A percentile compares a stretch with the other conserved stretches of the same genome.
Conservation (phyloP, 2,113 vertebrate species). For the Aythya baeri region DNA sequence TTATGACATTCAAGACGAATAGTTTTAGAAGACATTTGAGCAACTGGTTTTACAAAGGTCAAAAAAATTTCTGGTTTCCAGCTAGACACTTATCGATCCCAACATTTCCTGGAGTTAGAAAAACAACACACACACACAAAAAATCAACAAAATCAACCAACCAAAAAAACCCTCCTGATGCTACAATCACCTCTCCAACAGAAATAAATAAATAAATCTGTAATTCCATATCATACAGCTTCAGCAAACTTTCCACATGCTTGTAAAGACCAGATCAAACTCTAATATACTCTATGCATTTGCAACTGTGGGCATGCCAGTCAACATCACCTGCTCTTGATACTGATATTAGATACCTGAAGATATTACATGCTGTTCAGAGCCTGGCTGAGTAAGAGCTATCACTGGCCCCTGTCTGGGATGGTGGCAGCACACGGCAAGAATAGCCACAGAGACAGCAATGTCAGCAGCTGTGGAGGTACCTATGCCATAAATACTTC, state of each 20-base stretch:
- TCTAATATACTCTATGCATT: background rate
- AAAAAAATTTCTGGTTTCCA: background rate
- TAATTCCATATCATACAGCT: background rate
- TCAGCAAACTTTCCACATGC: background rate
- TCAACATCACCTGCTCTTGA: background rate
- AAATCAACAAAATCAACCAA: background rate
- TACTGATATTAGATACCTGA: background rate
- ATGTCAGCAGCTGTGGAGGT: background rate
- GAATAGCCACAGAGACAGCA: constrained; percentile 5
- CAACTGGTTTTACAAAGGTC: background rate
- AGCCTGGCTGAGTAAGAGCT: background rate
- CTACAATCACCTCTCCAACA: background rate
- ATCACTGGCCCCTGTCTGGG: background rate
- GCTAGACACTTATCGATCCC: background rate
- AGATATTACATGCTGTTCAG: background rate
- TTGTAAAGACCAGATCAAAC: background rate
- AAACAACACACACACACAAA: background rate
- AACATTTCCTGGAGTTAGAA: background rate
- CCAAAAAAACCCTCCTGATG: background rate
- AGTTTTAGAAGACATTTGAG: background rate
- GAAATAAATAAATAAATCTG: fast-evolving
- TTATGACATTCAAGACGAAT: background rate
- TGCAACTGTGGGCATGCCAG: background rate
- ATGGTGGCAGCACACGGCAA: background rate
- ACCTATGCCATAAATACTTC: background rate